A percentile compares a stretch with the other conserved stretches of the same genome.
phyloP scores from a whole-genome alignment of 2,888 invertebrate genomes.

The Orthosia gracilis region DNA sequence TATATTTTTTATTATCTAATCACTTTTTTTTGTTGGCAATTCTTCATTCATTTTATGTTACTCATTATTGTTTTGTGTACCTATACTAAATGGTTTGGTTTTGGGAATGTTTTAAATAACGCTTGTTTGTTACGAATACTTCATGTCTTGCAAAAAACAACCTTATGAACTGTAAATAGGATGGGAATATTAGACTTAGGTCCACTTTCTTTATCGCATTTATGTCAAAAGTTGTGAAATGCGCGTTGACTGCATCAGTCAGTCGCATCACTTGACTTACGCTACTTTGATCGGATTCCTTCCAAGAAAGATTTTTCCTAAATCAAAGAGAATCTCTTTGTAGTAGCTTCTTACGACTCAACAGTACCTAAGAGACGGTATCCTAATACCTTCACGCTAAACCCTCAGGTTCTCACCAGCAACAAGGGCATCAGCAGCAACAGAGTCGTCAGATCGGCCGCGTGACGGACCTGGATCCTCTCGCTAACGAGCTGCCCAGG shows the following conservation, averaged over 20 bases:
- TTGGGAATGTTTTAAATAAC: slow-evolving; percentile 22
- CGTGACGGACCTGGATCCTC: slow-evolving; percentile 98
- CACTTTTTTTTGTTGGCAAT: slow-evolving; percentile 24
- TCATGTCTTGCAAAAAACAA: no score
- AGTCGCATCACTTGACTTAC: no score
- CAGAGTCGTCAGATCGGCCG: slow-evolving; percentile 95
- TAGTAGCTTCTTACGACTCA: background rate
- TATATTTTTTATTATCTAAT: background rate
- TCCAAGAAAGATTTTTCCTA: no score
- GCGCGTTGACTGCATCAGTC: no score
- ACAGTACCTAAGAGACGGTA: background rate
- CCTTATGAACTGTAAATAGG: no score
- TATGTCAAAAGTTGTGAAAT: no score
- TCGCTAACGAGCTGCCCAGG: slow-evolving; percentile 89
- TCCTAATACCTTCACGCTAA: slow-evolving; percentile 23
- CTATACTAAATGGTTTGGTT: slow-evolving; percentile 23
- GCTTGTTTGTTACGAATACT: background rate
- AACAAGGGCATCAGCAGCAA: slow-evolving; percentile 78
- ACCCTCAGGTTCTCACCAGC: slow-evolving; percentile 76
- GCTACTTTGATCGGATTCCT: no score
- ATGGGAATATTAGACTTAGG: no score
- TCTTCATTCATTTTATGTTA: slow-evolving; percentile 43
- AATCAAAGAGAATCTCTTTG: no score
- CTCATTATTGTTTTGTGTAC: slow-evolving; percentile 24
- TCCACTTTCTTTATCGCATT: no score